Base-by-base conservation (phyloP, 2,113 vertebrate species). In the Corythoichthys intestinalis region DNA sequence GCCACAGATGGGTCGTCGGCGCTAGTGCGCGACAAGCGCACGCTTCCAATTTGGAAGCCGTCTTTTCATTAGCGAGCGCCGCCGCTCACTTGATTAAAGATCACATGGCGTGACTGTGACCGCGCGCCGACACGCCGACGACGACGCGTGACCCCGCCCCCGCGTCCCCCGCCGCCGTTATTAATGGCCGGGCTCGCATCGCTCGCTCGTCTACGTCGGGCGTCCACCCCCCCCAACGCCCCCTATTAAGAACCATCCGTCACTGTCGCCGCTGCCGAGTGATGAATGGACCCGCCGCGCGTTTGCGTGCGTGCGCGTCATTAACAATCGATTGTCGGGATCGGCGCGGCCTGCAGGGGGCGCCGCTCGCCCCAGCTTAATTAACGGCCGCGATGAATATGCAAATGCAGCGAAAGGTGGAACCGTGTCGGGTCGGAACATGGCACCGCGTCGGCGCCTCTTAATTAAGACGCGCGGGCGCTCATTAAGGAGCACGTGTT, bases 181-280 rank as follows among this genome's bases (percentile, higher is more conserved):
- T 99, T 99, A 98, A 98, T 99, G 95, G 95, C 95, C 93, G 89
- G 91, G 93, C 94, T 96, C 94, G 95, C 93, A 87, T 93, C 93
- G 95, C 96, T 96, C 96, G 94, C 95, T 96, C 98, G 97, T 98
- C 97, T 96, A 93, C 61, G 61, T 63, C 94, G 79, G 93, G 90
- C 89, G 92, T 92, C 83, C 92, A 88, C 90, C 93, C 94, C 3
- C 81, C n/a, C 20, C 53, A n/a, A 8, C 8, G 28, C 12, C 56
- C 28, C 56, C 56, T 28, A 58, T 93, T 91, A 86, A 76, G 90
- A 88, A 90, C 95, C 95, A 99, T 99, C 96, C 93, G 96, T 98
- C 97, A 99, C 94, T 99, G 97, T 99, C 97, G 96, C 90, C 90
- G 86, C 88, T 74, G 86, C 90, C 89, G 79, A 80, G 93, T 99